Percentiles rank a stretch among this genome's conserved stretches.
Evolutionary conservation across 2,888 invertebrate genomes (phyloP).

Genomic region (Lamellibrachia columna): DNA sequence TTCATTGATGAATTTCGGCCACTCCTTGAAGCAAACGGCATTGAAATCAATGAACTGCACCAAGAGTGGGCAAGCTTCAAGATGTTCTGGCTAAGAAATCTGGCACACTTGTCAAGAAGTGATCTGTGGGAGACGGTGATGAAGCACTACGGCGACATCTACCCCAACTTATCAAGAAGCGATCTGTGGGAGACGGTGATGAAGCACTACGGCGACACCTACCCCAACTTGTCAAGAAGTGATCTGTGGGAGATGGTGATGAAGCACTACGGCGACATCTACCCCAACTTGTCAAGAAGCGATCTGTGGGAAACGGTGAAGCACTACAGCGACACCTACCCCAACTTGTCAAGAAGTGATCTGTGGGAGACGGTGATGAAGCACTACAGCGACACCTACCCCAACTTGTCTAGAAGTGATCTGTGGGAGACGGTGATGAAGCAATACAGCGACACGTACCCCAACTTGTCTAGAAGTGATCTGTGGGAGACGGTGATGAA

Average conservation of each 20-base stretch:
- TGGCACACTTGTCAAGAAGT: not conserved
- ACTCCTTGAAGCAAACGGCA: conserved; percentile 24
- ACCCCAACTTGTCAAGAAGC: not conserved
- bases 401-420: not conserved
- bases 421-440: not conserved
- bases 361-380: not conserved
- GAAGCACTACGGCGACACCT: not conserved
- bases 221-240: not conserved
- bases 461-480: not conserved
- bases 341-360: not conserved
- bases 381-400: not conserved
- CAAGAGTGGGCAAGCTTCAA: conserved; percentile 22
- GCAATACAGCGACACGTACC: not conserved
- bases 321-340: not conserved
- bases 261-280: not conserved
- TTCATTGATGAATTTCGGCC: conserved; percentile 20
- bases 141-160: not conserved
- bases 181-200: conserved; percentile 14
- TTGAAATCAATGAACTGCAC: conserved; percentile 20
- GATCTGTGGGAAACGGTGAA: not conserved
- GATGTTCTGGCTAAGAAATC: conserved; percentile 20
- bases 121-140: conserved; percentile 18
- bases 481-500: not conserved
- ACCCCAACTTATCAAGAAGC: not conserved
- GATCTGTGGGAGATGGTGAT: conserved; percentile 13